Base-by-base conservation (phyloP, 2,797 vertebrate genomes). In the Pseudochromis fuscus region DNA sequence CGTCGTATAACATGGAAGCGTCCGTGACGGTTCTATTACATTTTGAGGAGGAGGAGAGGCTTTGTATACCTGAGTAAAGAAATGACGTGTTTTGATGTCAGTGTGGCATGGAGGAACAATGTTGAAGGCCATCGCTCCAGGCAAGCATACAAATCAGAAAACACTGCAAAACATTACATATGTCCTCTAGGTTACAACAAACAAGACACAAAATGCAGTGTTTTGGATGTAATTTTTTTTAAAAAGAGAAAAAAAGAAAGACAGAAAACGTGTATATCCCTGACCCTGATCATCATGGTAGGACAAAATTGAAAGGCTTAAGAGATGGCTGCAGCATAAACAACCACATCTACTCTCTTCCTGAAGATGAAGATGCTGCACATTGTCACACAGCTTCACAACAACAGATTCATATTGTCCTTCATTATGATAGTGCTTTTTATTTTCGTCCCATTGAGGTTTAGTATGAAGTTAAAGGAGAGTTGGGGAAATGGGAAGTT, bases 111-210 rank as follows among this genome's bases (percentile, higher is more conserved):
- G 74, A 81, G 77, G 82, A 82, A 84, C 79, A 85, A 88, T 85
- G 74, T 77, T 79, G 90, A 89, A 91, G 91, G 91, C 86, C 88
- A 67, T 61, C 2, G 63, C 81, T 75, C 73, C 79, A 79, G 81
- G 79, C 75, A 31, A 81, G 83, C 84, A 78, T 77, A 83, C 82
- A 80, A 87, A 90, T 82, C 72, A 68, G 68, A 86, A 81, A 87
- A 75, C 80, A 73, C 42, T n/a, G 83, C 49, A 55, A 55, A 69
- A 79, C 79, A 75, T 87, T 87, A 89, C 83, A 86, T 79, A 59
- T 67, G 52, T 82, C 69, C 73, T 56, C 72, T 68, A 49, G 59
- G 68, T 81, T 85, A 44, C 77, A 71, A 71, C 68, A 82, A 88
- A 88, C 57, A 83, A 45, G 76, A 63, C 66, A 78, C 52, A 81